A percentile compares a stretch with the other conserved stretches of the same genome.
These are phyloP conservation scores for Oncorhynchus keta DNA, from an alignment of 2,113 vertebrate genomes.

Conservation along the genomic window DNA sequence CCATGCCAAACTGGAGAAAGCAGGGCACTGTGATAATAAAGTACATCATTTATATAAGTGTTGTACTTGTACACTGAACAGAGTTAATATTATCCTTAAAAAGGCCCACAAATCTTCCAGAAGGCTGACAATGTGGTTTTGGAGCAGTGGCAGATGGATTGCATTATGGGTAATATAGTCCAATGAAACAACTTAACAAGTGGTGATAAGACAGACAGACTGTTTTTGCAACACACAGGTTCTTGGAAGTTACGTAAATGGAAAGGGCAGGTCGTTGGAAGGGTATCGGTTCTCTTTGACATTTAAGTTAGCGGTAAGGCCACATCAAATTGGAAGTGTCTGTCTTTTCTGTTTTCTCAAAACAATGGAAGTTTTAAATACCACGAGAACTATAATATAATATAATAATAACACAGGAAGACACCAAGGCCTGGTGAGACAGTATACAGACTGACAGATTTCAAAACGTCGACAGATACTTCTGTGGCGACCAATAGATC, in stretches of 20 bases:
- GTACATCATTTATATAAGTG: background rate
- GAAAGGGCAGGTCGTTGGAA: slow-evolving; percentile 23
- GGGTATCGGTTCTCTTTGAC: slow-evolving; percentile 30
- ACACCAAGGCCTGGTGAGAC: slow-evolving; percentile 31
- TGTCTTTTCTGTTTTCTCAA: slow-evolving; percentile 5
- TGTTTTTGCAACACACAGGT: slow-evolving; percentile 51
- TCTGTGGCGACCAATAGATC: slow-evolving; percentile 38
- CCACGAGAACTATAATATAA: slow-evolving; percentile 32
- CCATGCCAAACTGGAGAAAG: slow-evolving; percentile 42
- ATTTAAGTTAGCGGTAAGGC: slow-evolving; percentile 70
- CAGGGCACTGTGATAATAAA: slow-evolving; percentile 38
- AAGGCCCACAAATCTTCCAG: slow-evolving; percentile 39
- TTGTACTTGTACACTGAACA: slow-evolving; percentile 26
- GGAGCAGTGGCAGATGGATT: background rate
- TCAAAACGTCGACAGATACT: slow-evolving; percentile 51
- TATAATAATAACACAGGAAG: no score
- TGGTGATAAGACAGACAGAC: slow-evolving; percentile 25
- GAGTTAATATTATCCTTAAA: background rate
- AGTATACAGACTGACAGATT: slow-evolving; percentile 28
- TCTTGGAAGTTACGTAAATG: slow-evolving; percentile 3
- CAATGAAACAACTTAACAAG: slow-evolving; percentile 11
- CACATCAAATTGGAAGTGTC: slow-evolving; percentile 73
- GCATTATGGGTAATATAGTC: background rate
- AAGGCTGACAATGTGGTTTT: slow-evolving; percentile 11
- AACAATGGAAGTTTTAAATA: slow-evolving; percentile 31